Conservation (phyloP, 2,113 vertebrate genomes). For the Syngnathoides biaculeatus region DNA sequence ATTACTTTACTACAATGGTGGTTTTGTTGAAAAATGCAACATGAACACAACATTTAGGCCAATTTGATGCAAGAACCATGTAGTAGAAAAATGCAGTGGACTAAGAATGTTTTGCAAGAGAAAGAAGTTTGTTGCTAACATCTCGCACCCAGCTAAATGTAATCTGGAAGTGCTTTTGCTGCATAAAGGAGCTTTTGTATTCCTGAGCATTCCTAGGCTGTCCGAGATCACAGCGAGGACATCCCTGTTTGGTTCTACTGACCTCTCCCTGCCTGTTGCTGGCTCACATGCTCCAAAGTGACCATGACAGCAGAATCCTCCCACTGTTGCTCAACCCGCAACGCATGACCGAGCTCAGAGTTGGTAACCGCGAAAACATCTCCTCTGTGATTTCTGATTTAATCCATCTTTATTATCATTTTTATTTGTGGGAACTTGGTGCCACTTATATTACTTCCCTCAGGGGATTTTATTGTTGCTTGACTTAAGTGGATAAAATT, state of each 20-base stretch:
- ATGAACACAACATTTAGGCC: neutral
- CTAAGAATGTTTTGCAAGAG: slow-evolving; percentile 16
- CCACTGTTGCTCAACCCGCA: slow-evolving; percentile 4
- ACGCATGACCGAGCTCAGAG: slow-evolving; percentile 33
- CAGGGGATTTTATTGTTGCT: neutral
- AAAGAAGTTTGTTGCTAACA: slow-evolving; percentile 16
- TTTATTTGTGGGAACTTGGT: slow-evolving; percentile 9
- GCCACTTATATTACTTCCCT: slow-evolving; percentile 1
- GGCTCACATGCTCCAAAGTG: neutral
- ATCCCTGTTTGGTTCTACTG: slow-evolving; percentile 42
- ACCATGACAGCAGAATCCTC: slow-evolving; percentile 8
- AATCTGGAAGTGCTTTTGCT: slow-evolving; percentile 25
- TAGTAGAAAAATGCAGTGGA: neutral
- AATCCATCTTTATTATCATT: neutral
- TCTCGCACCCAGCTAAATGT: slow-evolving; percentile 25
- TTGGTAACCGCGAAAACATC: slow-evolving; percentile 19
- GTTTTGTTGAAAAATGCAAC: too few species aligned
- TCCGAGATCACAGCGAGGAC: slow-evolving; percentile 45
- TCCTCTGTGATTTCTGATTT: neutral
- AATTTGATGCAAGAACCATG: neutral
- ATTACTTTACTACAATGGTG: too few species aligned
- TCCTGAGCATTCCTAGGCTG: slow-evolving; percentile 43
- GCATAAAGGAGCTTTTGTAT: slow-evolving; percentile 61
- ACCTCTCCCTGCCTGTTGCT: slow-evolving; percentile 23
- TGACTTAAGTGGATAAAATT: slow-evolving; percentile 12